These are phyloP conservation scores for Polypedilum vanderplanki DNA, from an alignment of 1,140 invertebrate genomes.

Conservation along the genomic window DNA sequence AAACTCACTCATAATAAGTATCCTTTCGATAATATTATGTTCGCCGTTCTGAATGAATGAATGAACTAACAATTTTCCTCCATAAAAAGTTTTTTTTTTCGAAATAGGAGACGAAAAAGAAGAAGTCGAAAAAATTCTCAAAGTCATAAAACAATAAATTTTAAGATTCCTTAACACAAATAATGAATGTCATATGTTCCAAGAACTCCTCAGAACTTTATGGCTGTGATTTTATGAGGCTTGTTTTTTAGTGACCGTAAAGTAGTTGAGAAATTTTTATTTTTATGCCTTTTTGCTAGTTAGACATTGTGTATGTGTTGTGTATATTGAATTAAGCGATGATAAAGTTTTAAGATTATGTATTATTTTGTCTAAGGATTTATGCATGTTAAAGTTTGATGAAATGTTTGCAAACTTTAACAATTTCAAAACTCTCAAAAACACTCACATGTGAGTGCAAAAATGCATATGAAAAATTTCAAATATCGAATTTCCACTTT, in stretches of 20 bases:
- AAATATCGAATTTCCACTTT: too few species aligned
- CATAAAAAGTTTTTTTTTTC: neutral
- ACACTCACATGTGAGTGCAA: too few species aligned
- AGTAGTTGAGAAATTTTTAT: constrained; percentile 4
- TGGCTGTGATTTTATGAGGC: constrained; percentile 11
- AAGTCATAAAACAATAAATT: constrained; percentile 27
- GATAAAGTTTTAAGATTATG: too few species aligned
- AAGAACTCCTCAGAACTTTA: constrained; percentile 5
- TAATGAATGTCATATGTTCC: constrained; percentile 24
- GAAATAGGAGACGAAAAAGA: neutral
- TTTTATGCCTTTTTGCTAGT: neutral
- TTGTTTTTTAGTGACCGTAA: constrained; percentile 16
- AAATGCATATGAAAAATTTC: too few species aligned
- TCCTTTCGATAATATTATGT: neutral
- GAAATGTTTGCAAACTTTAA: too few species aligned
- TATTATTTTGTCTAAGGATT: too few species aligned
- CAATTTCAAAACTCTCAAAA: too few species aligned
- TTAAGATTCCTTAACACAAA: neutral
- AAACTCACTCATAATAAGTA: constrained; percentile 5
- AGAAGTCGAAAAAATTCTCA: neutral
- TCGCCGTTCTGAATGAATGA: neutral
- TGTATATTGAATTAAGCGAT: too few species aligned
- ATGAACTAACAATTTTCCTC: neutral
- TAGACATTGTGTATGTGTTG: too few species aligned
- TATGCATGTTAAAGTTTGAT: too few species aligned